Conservation (phyloP, 2,888 invertebrate species). For the Amphimallon solstitiale region DNA sequence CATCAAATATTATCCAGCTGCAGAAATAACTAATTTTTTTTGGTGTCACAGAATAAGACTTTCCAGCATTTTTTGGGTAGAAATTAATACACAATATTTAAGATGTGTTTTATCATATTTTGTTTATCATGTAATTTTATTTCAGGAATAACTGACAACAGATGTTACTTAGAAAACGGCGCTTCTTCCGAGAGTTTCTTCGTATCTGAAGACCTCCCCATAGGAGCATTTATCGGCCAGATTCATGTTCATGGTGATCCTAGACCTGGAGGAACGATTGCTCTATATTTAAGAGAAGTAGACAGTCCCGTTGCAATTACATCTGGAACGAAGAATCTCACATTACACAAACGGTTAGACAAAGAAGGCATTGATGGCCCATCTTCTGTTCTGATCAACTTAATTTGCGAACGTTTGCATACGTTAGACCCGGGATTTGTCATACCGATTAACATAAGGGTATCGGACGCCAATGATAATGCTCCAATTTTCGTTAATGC, state of each 20-base stretch:
- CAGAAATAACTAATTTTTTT: no score
- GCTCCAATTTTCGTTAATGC: conserved; percentile 84
- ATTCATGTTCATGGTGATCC: conserved; percentile 86
- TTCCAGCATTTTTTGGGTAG: no score
- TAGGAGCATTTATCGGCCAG: conserved; percentile 82
- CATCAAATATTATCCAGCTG: no score
- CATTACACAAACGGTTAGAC: conserved; percentile 80
- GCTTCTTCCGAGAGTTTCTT: conserved; percentile 92
- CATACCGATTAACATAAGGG: conserved; percentile 84
- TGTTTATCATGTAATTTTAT: no score
- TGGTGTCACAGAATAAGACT: no score
- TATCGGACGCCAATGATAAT: conserved; percentile 92
- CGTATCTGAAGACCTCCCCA: conserved; percentile 84
- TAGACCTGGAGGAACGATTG: conserved; percentile 79
- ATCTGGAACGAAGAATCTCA: conserved; percentile 82
- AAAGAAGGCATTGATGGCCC: conserved; percentile 87
- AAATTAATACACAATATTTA: no score
- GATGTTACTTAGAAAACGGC: conserved; percentile 90
- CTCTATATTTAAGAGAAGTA: conserved; percentile 79
- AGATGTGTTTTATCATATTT: no score
- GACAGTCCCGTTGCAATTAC: conserved; percentile 83
- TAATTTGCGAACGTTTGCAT: conserved; percentile 83
- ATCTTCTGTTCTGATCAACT: conserved; percentile 85
- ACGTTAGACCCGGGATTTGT: conserved; percentile 76
- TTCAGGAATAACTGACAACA: conserved; percentile 79